Conservation (phyloP, 2,113 vertebrate species). For the Leptosomus discolor region DNA sequence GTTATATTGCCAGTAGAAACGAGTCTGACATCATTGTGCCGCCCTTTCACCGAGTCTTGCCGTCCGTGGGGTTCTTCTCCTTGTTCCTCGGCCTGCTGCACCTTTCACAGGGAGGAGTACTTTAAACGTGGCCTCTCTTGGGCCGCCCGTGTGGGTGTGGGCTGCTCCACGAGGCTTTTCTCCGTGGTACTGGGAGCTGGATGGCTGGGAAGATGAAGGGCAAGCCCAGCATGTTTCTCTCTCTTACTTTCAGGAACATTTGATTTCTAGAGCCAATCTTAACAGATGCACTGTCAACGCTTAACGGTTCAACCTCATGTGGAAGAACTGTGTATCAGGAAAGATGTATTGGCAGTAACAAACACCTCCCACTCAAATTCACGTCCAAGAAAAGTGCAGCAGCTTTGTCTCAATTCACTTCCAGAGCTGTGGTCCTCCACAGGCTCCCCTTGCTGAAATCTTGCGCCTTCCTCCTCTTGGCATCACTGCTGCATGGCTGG, state of each 20-base stretch:
- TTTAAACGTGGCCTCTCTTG: rapidly evolving
- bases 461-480: neutral
- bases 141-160: neutral
- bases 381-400: neutral
- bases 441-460: neutral
- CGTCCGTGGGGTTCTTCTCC: neutral
- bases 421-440: neutral
- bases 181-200: neutral
- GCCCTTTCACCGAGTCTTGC: neutral
- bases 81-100: neutral
- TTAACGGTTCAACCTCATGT: neutral
- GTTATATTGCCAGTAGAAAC: neutral
- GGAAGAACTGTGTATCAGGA: neutral
- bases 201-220: neutral
- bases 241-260: constrained; percentile 5
- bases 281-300: constrained; percentile 31
- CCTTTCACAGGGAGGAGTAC: neutral
- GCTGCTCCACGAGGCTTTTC: neutral
- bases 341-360: neutral
- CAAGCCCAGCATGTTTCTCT: neutral
- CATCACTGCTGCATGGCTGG: neutral
- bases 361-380: neutral
- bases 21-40: rapidly evolving
- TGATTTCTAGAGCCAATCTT: constrained; percentile 10
- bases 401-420: neutral